A percentile compares a stretch with the other conserved stretches of the same genome.
phyloP scores from a whole-genome alignment of 2,113 vertebrate species.

The Cynoglossus semilaevis region DNA sequence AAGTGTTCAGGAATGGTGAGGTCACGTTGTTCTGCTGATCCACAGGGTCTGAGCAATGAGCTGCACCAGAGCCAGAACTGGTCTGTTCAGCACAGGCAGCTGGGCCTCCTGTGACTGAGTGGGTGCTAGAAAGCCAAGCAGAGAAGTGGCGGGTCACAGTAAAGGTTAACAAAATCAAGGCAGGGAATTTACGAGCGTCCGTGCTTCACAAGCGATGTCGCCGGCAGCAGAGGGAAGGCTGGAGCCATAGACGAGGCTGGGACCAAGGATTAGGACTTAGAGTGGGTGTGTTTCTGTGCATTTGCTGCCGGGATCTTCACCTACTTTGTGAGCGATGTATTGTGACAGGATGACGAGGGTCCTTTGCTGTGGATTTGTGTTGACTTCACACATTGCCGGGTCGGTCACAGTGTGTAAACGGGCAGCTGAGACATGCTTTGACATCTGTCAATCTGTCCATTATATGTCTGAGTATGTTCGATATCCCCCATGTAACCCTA shows the following conservation, averaged over 20 bases:
- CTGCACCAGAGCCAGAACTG: conserved; percentile 40
- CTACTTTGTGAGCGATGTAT: conserved; percentile 50
- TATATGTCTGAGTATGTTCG: neutral
- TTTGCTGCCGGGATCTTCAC: conserved; percentile 40
- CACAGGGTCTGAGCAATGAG: conserved; percentile 56
- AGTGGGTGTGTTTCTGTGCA: conserved; percentile 42
- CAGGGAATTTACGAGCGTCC: conserved; percentile 73
- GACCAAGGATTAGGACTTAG: conserved; percentile 47
- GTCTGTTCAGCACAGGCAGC: conserved; percentile 27
- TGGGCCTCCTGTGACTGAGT: conserved; percentile 67
- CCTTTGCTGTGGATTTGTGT: conserved; percentile 40
- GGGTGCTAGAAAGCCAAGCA: conserved; percentile 64
- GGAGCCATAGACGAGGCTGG: conserved; percentile 58
- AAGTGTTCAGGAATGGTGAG: conserved; percentile 27
- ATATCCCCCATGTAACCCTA: too few species aligned
- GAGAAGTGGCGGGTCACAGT: conserved; percentile 69
- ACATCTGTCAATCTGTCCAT: conserved; percentile 8
- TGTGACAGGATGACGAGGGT: conserved; percentile 52
- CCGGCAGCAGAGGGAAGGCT: conserved; percentile 34
- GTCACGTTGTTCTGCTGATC: conserved; percentile 16
- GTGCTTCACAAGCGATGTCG: conserved; percentile 60
- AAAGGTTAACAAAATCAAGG: conserved; percentile 76
- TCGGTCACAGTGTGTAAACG: conserved; percentile 14
- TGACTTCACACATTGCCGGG: conserved; percentile 39
- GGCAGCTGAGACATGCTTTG: conserved; percentile 15